phyloP scores from a whole-genome alignment of 2,888 invertebrate genomes.

The Epiblema foenella region DNA sequence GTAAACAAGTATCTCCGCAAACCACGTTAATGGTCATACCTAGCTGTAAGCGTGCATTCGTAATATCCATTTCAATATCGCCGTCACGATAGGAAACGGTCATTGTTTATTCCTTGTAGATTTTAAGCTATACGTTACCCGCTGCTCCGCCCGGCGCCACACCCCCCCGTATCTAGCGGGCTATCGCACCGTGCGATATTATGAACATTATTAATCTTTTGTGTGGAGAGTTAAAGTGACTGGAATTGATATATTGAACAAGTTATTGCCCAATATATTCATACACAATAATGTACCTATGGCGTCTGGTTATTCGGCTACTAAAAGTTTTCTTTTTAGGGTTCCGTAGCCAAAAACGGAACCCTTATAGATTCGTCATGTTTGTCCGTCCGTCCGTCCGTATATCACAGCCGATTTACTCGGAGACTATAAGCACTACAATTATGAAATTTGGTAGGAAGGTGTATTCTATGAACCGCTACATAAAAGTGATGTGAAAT shows the following conservation, averaged over 20 bases:
- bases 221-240: slow-evolving; percentile 43
- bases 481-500: no score
- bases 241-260: slow-evolving; percentile 35
- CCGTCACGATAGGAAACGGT: slow-evolving; percentile 50
- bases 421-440: no score
- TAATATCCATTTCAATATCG: slow-evolving; percentile 52
- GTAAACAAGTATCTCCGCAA: slow-evolving; percentile 2
- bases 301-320: no score
- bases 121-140: slow-evolving; percentile 60
- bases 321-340: no score
- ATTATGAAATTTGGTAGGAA: no score
- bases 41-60: slow-evolving; percentile 43
- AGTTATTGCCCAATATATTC: no score
- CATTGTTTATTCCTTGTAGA: slow-evolving; percentile 67
- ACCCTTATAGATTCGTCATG: no score
- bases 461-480: no score
- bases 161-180: slow-evolving; percentile 66
- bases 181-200: slow-evolving; percentile 67
- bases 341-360: no score
- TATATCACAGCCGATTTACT: no score
- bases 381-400: no score
- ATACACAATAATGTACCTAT: no score
- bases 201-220: slow-evolving; percentile 62
- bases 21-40: slow-evolving; percentile 15
- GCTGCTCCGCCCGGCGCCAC: slow-evolving; percentile 73